Base-by-base conservation (phyloP, 2,797 vertebrate genomes). In the Clarias pachynema region DNA sequence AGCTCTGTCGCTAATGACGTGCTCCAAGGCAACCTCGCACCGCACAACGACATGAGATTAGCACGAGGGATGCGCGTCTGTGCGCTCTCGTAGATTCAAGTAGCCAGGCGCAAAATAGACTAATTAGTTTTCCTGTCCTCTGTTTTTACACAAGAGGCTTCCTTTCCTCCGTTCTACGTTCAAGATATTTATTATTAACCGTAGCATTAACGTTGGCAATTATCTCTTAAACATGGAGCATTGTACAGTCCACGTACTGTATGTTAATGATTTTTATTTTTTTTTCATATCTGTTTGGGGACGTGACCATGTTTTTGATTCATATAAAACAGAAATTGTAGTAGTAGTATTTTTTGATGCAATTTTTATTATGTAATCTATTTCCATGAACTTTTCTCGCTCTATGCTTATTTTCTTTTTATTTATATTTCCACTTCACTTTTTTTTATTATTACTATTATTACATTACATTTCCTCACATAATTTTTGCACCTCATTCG, bases 1-100 rank as follows among this genome's bases (percentile, higher is more conserved):
- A 85, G 66, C 83, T 56, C 53, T 26, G 70, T 81, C 82, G 77
- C 60, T 83, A 85, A 83, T 75, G 66, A 85, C 84, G 66, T 49
- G 57, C 81, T 74, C 75, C 73, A 6, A 65, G 56, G 70, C 63
- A 31, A 62, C 69, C 18, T 75, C 22, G 24, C 44, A 18, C 29
- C 34, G 66, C 74, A 66, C 66, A 75, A 68, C 37, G 63, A 74
- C 80, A 83, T 22, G 20, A 82, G 83, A 87, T 85, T 87, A 86
- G 86, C 66, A 70, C 44, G 44, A 49, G 77, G 34, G 86, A 87
- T 12, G 44, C 44, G 3, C 86, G 87, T 85, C 81, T 75, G 65
- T 73, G 29, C 37, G 60, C 78, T 60, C 75, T 72, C 63, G 56
- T 56, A 57, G 63, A 70, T 56, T 83, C 83, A 62, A 78, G 65